phyloP scores from a whole-genome alignment of 2,888 invertebrate species.

The Caenorhabditis drosophilae region DNA sequence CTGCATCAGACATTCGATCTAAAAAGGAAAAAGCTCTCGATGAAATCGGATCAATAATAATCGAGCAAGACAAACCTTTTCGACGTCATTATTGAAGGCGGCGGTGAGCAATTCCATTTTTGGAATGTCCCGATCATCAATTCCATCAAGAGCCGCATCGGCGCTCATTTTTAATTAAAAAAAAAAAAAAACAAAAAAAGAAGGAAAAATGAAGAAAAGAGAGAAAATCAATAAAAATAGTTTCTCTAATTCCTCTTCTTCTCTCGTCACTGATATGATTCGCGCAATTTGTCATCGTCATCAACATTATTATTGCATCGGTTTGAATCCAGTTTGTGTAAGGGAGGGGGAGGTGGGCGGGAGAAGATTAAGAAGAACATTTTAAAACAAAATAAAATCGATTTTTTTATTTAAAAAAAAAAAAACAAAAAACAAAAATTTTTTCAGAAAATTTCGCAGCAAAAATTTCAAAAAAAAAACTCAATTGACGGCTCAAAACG shows the following conservation, averaged over 20 bases:
- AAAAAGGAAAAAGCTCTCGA: background rate
- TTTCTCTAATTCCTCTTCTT: too few relatives aligned
- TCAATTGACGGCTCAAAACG: slow-evolving; percentile 33
- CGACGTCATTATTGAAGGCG: slow-evolving; percentile 25
- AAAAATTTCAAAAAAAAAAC: slow-evolving; percentile 22
- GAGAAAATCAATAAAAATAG: background rate
- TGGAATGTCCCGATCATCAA: slow-evolving; percentile 48
- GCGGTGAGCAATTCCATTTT: slow-evolving; percentile 48
- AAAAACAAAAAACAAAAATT: background rate
- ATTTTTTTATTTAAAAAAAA: background rate
- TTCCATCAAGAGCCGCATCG: slow-evolving; percentile 37
- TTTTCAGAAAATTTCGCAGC: background rate
- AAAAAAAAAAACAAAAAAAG: background rate
- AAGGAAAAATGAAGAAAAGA: slow-evolving; percentile 1
- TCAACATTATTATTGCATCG: too few relatives aligned
- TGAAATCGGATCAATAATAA: background rate
- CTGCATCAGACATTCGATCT: slow-evolving; percentile 22
- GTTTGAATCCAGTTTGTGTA: too few relatives aligned
- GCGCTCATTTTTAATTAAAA: slow-evolving; percentile 27
- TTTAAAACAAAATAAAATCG: background rate
- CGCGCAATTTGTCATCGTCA: too few relatives aligned
- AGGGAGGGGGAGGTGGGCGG: too few relatives aligned
- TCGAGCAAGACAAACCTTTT: slow-evolving; percentile 22
- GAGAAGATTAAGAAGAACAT: too few relatives aligned
- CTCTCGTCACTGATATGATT: too few relatives aligned